Conservation (phyloP, 2,888 invertebrate genomes). For the Drosophila hamatofila region DNA sequence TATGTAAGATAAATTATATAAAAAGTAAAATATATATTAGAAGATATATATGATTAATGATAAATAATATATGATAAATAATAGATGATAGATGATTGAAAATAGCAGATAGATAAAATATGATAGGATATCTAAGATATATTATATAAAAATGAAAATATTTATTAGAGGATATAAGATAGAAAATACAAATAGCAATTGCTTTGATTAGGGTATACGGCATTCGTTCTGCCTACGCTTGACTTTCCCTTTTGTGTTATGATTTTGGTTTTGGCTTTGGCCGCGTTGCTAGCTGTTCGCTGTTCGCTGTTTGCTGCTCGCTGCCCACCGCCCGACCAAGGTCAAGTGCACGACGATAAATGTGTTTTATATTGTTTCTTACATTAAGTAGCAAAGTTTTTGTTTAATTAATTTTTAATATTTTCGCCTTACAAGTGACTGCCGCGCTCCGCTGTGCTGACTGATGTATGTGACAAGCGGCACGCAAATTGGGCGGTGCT, state of each 20-base stretch:
- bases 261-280: constrained; percentile 39
- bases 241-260: constrained; percentile 26
- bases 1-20: too few relatives aligned
- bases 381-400: constrained; percentile 73
- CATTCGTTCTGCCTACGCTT: not conserved
- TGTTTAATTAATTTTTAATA: constrained; percentile 80
- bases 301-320: constrained; percentile 10
- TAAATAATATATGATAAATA: too few relatives aligned
- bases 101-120: too few relatives aligned
- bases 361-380: constrained; percentile 74
- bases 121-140: too few relatives aligned
- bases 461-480: constrained; percentile 66
- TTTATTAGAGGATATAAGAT: too few relatives aligned
- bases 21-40: too few relatives aligned
- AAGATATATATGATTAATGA: too few relatives aligned
- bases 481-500: constrained; percentile 70
- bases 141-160: too few relatives aligned
- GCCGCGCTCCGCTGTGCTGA: constrained; percentile 31
- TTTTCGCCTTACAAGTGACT: constrained; percentile 52
- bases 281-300: constrained; percentile 17
- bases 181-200: not conserved
- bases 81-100: too few relatives aligned
- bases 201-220: constrained; percentile 14
- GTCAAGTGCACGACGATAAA: constrained; percentile 74
- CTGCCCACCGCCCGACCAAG: constrained; percentile 49